Conservation (phyloP, 2,113 vertebrate species). For the Bothrops jararaca region DNA sequence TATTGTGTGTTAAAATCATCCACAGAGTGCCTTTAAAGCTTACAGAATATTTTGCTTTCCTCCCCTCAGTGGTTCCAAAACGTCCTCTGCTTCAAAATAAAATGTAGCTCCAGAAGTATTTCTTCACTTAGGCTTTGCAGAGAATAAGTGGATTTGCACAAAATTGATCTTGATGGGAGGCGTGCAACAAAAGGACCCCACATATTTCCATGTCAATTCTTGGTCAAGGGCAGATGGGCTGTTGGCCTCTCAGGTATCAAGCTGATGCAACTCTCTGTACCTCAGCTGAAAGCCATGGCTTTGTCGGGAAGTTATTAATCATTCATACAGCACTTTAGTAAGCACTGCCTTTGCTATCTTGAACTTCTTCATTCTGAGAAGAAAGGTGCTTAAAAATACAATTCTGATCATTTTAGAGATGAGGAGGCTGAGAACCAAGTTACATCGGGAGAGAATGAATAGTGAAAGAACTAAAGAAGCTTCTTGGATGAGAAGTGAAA, state of each 20-base stretch:
- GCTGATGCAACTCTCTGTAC: background rate
- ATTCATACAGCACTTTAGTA: background rate
- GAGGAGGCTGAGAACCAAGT: background rate
- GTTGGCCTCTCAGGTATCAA: background rate
- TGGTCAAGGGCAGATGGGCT: background rate
- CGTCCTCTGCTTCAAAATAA: too few relatives aligned
- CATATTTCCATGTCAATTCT: background rate
- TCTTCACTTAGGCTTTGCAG: too few relatives aligned
- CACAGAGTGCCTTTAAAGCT: background rate
- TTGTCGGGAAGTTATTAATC: constrained; percentile 11
- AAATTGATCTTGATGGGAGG: background rate
- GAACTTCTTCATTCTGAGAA: background rate
- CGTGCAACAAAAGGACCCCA: background rate
- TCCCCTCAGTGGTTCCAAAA: background rate
- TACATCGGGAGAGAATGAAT: background rate
- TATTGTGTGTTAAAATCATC: background rate
- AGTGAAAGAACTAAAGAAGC: background rate
- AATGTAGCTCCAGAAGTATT: background rate
- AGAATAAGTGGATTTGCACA: background rate
- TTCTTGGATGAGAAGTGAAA: background rate
- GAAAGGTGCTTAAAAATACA: background rate
- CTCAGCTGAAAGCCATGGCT: background rate
- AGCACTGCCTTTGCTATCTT: background rate
- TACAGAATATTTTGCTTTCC: background rate
- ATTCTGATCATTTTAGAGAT: background rate